Evolutionary conservation across 1,140 invertebrate species (phyloP).

Genomic region (Fragariocoptes setiger): DNA sequence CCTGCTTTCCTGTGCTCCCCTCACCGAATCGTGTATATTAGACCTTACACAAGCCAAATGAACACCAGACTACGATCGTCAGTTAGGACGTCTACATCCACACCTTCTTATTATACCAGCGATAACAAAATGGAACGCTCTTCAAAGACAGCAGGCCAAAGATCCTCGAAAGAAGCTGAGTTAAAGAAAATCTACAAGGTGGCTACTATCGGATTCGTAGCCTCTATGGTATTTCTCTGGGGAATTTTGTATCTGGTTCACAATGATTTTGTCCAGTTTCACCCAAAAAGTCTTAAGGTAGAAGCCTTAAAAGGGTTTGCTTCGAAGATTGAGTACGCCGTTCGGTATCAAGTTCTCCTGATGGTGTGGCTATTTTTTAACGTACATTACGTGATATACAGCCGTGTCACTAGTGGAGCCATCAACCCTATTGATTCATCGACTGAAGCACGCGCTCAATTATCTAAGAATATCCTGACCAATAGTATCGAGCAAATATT

Average conservation of each 20-base stretch:
- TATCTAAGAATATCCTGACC: neutral
- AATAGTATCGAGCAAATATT: constrained; percentile 6
- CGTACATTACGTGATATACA: neutral
- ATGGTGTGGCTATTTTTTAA: neutral
- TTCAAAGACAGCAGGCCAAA: neutral
- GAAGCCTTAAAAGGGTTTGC: neutral
- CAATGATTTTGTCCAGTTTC: neutral
- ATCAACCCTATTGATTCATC: constrained; percentile 2
- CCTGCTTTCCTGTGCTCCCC: too few relatives aligned
- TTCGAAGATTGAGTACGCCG: neutral
- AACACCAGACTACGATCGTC: neutral
- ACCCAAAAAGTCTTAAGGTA: neutral
- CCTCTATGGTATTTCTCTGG: neutral
- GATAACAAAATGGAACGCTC: neutral
- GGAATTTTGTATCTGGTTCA: neutral
- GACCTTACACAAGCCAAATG: neutral
- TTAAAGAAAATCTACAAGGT: neutral
- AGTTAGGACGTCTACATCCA: neutral
- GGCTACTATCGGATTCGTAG: neutral
- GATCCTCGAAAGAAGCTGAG: neutral
- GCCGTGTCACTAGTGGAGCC: neutral
- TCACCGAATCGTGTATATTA: neutral
- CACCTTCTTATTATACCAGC: neutral
- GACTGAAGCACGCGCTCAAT: constrained; percentile 1
- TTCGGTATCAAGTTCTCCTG: neutral